A percentile compares a stretch with the other conserved stretches of the same genome.
phyloP scores from a whole-genome alignment of 2,113 vertebrate species.

The Buteo buteo region DNA sequence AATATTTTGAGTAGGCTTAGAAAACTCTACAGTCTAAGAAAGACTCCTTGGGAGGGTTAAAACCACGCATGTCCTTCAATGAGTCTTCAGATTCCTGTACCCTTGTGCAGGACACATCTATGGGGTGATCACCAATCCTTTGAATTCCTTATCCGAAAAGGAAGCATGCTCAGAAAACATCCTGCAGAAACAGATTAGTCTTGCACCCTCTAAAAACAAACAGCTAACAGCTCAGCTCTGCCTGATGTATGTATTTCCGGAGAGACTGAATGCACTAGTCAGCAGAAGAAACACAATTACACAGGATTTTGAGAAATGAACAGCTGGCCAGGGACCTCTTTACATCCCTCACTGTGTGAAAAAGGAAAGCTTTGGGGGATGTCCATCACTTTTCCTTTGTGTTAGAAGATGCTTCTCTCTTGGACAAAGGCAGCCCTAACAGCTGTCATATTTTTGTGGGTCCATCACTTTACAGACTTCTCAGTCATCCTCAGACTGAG shows the following conservation, averaged over 20 bases:
- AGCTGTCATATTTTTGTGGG: fast-evolving
- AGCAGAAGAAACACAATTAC: background rate
- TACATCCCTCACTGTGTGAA: background rate
- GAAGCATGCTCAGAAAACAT: background rate
- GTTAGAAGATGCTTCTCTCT: background rate
- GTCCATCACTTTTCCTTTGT: background rate
- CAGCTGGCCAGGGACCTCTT: background rate
- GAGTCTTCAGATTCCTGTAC: background rate
- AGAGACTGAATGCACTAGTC: background rate
- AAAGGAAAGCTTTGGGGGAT: background rate
- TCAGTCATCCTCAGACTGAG: background rate
- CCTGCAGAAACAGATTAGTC: background rate
- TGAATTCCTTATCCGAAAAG: background rate
- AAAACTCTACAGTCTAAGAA: background rate
- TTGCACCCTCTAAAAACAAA: background rate
- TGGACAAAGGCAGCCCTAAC: background rate
- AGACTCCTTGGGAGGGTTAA: background rate
- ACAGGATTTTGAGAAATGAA: background rate
- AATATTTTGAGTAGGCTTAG: background rate
- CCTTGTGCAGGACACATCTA: background rate
- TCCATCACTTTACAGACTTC: background rate
- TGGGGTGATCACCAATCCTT: background rate
- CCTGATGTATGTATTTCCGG: background rate
- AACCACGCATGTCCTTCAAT: background rate
- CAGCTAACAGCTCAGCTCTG: background rate